Evolutionary conservation across 2,113 vertebrate genomes (phyloP), one percentile per base, ranked within the genome.

Genomic region (Penelope pileata): DNA sequence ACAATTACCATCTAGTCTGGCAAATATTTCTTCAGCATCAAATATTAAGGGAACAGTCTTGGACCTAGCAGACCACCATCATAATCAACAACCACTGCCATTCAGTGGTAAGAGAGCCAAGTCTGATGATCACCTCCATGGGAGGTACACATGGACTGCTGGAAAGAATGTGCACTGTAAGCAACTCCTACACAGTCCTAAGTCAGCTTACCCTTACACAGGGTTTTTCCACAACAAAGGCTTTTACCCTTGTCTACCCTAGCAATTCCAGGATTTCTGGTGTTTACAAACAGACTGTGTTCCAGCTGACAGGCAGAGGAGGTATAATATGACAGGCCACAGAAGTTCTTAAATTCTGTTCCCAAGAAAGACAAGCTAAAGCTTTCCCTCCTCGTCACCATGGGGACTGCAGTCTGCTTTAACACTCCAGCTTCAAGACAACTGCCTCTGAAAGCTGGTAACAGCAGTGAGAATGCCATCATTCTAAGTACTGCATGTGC

Each of bases 381-480:
- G 69, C 34, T 86, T 88, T 47, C 51, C 83, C 48, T 30, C 88
- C 73, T 93, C 62, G 83, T 91, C 93, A 84, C 88, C 92, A 88
- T 66, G 85, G 90, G 94, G 90, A 94, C 95, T 97, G 88, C 85
- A 83, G 79, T 81, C 79, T 96, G 68, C 90, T 94, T 18, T 30
- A 88, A 64, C 82, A 90, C 73, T 83, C 90, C 85, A 93, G 72
- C 90, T 88, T 85, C 79, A 80, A 62, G 60, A 59, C 32, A 76
- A 18, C 2, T 40, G 59, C 75, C 40, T 67, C 67, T 88, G 40
- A 58, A 80, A 90, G 84, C 79, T 56, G n/a, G 34, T 45, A 45
- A 47, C 51, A 40, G 84, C 5, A 70, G 40, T 63, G 86, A 66
- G 69, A 78, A 77, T 11, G 36, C 42, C 86, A 16, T 22, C 59